Evolutionary conservation across 2,113 vertebrate genomes (phyloP), one percentile per base, ranked within the genome.

Genomic region (Craseonycteris thonglongyai): DNA sequence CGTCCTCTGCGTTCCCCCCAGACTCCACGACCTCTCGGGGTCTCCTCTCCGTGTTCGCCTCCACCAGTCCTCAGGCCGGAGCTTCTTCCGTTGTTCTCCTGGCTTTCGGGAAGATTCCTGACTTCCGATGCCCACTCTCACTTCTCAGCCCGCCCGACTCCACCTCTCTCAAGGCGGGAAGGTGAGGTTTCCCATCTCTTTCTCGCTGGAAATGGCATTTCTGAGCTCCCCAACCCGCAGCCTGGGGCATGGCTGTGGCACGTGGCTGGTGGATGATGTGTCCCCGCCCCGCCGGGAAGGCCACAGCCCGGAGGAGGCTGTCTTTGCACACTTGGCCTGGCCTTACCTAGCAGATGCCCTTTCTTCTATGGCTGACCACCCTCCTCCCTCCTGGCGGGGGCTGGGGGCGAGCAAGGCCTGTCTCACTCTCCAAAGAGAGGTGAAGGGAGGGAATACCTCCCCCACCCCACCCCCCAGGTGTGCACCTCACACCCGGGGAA

Each of bases 401-500:
- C 35, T 38, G 56, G 40, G 66, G 38, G 5, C 8, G 45, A 66
- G 33, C 0, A 0, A 58, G 28, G 35, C 28, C 26, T 1, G 0
- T 8, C 24, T 7, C 5, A 42, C 68, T 4, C 42, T 83, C 59
- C 22, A 11, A 11, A 59, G 15, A 10, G 14, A 91, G 22, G 5
- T 1, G 18, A 24, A 30, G 38, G 66, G 45, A 13, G 42, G 66
- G 78, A 30, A 51, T 4, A 30, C 49, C 79, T 42, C 28, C 22
- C 22, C 33, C 40, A n/a, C n/a, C n/a, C n/a, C n/a, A n/a, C n/a
- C n/a, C n/a, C n/a, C n/a, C n/a, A 12, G 0, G 58, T 26, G 86
- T 71, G 79, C 45, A 33, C 40, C 35, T 88, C 66, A 90, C 35
- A 2, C 96, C 76, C 92, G 74, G 92, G 97, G 93, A 93, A 81